A percentile compares a stretch with the other conserved stretches of the same genome.
Conservation (phyloP, 92 coral and sea anemone species). For the Chrysogorgia sp. region DNA sequence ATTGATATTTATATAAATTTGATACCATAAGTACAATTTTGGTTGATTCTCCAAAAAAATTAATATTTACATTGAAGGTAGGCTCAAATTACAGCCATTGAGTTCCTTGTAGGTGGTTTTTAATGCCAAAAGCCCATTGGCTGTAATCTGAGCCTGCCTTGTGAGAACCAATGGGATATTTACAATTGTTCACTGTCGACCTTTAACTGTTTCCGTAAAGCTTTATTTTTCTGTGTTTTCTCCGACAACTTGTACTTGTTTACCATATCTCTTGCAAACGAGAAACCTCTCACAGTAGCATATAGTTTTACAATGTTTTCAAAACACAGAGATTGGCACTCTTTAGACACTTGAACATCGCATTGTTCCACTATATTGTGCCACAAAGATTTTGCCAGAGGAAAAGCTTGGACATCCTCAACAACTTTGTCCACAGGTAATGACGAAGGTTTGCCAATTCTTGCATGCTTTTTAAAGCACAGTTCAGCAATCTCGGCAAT, state of each 20-base stretch:
- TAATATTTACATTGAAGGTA: too few relatives aligned
- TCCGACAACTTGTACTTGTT: conserved; percentile 6
- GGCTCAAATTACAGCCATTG: too few relatives aligned
- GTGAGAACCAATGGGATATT: too few relatives aligned
- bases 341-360: conserved; percentile 23
- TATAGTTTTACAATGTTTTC: conserved; percentile 34
- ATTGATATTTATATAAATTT: too few relatives aligned
- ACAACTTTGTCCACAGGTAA: conserved; percentile 29
- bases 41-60: too few relatives aligned
- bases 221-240: conserved; percentile 2
- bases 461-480: conserved; percentile 23
- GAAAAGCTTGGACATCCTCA: conserved; percentile 3
- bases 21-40: too few relatives aligned
- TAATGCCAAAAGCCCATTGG: too few relatives aligned
- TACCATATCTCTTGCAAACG: conserved; percentile 31
- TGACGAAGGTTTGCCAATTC: background rate
- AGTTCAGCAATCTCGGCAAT: conserved; percentile 5
- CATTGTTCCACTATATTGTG: conserved; percentile 18
- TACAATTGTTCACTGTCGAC: background rate
- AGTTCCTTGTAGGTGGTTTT: too few relatives aligned
- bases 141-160: too few relatives aligned
- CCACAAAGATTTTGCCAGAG: conserved; percentile 17
- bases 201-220: conserved; percentile 20
- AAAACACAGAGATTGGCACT: conserved; percentile 25
- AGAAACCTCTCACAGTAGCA: conserved; percentile 27